Percentiles rank a stretch among this genome's conserved stretches.
phyloP scores from a whole-genome alignment of 1,140 invertebrate genomes.

The Theocolax elegans region DNA sequence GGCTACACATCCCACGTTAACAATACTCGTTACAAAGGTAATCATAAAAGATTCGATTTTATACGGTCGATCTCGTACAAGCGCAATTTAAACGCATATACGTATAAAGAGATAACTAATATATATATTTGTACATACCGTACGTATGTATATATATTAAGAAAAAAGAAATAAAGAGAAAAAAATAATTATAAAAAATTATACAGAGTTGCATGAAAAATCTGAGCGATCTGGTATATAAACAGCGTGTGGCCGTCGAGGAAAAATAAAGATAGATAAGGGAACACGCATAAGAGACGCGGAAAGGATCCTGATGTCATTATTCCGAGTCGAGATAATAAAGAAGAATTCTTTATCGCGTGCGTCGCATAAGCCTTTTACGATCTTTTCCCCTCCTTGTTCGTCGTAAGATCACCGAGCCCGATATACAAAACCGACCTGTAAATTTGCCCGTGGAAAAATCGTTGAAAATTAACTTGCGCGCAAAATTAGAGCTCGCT shows the following conservation, averaged over 20 bases:
- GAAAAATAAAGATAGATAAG: background rate
- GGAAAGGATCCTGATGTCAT: background rate
- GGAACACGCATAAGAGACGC: background rate
- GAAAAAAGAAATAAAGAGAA: no score
- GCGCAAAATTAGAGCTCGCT: background rate
- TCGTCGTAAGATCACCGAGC: background rate
- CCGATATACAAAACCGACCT: background rate
- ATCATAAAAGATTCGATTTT: no score
- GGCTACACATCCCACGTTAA: no score
- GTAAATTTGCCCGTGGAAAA: background rate
- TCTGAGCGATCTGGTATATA: background rate
- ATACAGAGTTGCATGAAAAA: background rate
- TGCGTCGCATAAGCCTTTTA: background rate
- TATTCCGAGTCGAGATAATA: background rate
- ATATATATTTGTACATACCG: no score
- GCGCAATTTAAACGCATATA: no score
- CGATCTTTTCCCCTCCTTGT: background rate
- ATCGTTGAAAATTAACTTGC: background rate
- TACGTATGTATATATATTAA: no score
- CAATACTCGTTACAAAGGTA: no score
- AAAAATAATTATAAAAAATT: background rate
- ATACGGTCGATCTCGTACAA: no score
- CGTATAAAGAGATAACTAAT: no score
- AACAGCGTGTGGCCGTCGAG: background rate
- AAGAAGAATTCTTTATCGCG: slow-evolving; percentile 9